phyloP scores from a whole-genome alignment of 2,113 vertebrate species.

The Microtus montanus region DNA sequence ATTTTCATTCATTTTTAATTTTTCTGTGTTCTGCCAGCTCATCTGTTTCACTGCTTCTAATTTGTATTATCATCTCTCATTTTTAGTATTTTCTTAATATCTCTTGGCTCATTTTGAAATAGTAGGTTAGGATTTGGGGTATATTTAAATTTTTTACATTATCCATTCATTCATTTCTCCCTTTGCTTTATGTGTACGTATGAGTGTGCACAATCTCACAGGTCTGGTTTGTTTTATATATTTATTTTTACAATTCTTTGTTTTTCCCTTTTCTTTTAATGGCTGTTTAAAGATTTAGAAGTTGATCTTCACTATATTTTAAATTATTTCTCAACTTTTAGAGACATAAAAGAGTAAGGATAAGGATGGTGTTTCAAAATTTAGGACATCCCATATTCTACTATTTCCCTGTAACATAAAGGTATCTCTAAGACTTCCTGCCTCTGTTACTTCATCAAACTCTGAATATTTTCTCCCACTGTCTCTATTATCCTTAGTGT shows the following conservation, averaged over 20 bases:
- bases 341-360: background rate
- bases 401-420: background rate
- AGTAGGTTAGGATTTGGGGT: background rate
- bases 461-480: background rate
- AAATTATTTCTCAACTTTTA: background rate
- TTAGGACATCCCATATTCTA: background rate
- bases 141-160: background rate
- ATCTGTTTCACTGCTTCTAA: background rate
- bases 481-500: background rate
- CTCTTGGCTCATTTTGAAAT: slow-evolving; percentile 18
- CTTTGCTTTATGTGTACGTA: background rate
- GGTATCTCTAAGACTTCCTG: background rate
- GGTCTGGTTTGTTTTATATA: background rate
- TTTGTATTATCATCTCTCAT: background rate
- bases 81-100: background rate
- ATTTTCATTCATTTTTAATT: slow-evolving; percentile 30
- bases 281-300: background rate
- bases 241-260: slow-evolving; percentile 4
- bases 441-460: background rate
- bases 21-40: background rate
- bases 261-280: slow-evolving; percentile 14
- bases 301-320: background rate
- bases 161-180: too few species aligned
- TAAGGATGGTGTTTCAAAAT: background rate
- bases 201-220: background rate